Evolutionary conservation across 1,140 invertebrate genomes (phyloP).

Genomic region (Hyles euphorbiae): DNA sequence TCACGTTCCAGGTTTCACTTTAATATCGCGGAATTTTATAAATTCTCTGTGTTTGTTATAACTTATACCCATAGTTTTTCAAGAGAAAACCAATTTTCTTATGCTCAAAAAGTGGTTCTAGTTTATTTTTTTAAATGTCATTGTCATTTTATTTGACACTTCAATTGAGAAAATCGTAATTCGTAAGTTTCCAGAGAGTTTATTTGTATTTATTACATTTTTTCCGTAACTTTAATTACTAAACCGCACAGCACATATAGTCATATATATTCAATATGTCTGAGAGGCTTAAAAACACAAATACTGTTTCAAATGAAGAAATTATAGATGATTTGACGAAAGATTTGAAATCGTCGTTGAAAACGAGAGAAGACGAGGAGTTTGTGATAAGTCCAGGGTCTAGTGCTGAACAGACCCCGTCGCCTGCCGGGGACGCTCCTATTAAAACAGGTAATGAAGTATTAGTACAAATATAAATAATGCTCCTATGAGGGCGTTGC

Average conservation of each 20-base stretch:
- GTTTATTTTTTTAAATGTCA: background rate
- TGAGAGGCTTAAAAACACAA: conserved; percentile 44
- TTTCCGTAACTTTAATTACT: background rate
- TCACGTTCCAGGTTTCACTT: no score
- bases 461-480: background rate
- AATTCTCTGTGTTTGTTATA: no score
- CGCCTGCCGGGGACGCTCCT: conserved; percentile 23
- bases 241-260: background rate
- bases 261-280: conserved; percentile 35
- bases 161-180: background rate
- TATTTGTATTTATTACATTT: background rate
- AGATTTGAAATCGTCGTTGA: conserved; percentile 50
- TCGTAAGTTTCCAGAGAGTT: background rate
- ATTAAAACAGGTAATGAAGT: conserved; percentile 23
- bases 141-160: background rate
- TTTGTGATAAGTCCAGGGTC: conserved; percentile 36
- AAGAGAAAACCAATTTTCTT: no score
- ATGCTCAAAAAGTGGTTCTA: no score
- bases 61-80: no score
- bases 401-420: conserved; percentile 23
- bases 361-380: conserved; percentile 22
- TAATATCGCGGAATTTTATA: no score
- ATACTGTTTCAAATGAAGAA: conserved; percentile 55
- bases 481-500: conserved; percentile 6
- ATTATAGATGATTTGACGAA: conserved; percentile 67